Percentiles rank a stretch among this genome's conserved stretches.
phyloP scores from a whole-genome alignment of 2,888 invertebrate genomes.

The Harpagoxenus sublaevis region DNA sequence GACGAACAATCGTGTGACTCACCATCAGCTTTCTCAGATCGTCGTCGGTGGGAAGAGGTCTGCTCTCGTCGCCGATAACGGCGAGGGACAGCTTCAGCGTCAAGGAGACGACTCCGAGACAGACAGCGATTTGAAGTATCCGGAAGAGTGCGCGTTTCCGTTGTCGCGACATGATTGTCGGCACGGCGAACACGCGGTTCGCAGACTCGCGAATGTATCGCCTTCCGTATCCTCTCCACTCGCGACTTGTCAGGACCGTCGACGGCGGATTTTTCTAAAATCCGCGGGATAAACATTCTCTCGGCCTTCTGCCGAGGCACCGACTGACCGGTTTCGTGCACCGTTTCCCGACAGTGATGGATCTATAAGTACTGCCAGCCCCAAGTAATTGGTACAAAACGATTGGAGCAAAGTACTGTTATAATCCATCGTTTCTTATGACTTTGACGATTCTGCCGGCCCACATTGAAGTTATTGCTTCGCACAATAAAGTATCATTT shows the following conservation, averaged over 20 bases:
- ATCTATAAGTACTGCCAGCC: slow-evolving; percentile 59
- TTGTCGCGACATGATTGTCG: slow-evolving; percentile 51
- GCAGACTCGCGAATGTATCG: background rate
- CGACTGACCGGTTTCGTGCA: slow-evolving; percentile 72
- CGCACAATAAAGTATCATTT: background rate
- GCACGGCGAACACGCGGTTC: background rate
- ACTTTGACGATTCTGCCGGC: background rate
- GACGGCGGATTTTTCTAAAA: slow-evolving; percentile 34
- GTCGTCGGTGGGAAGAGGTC: background rate
- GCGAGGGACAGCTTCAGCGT: slow-evolving; percentile 37
- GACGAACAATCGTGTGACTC: slow-evolving; percentile 24
- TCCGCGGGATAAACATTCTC: slow-evolving; percentile 54
- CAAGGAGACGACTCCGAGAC: slow-evolving; percentile 45
- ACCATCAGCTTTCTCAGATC: slow-evolving; percentile 69
- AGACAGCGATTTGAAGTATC: slow-evolving; percentile 43
- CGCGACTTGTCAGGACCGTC: background rate
- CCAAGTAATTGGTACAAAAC: slow-evolving; percentile 21
- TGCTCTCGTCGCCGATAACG: slow-evolving; percentile 50
- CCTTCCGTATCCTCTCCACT: background rate
- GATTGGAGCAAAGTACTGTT: background rate
- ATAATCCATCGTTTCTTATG: background rate
- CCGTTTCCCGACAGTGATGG: slow-evolving; percentile 65
- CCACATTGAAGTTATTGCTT: background rate
- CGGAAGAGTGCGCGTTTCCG: slow-evolving; percentile 33
- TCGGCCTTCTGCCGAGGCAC: slow-evolving; percentile 47